Evolutionary conservation across 2,797 vertebrate genomes (phyloP), one percentile per base, ranked within the genome.

Genomic region (Decapterus maruadsi): DNA sequence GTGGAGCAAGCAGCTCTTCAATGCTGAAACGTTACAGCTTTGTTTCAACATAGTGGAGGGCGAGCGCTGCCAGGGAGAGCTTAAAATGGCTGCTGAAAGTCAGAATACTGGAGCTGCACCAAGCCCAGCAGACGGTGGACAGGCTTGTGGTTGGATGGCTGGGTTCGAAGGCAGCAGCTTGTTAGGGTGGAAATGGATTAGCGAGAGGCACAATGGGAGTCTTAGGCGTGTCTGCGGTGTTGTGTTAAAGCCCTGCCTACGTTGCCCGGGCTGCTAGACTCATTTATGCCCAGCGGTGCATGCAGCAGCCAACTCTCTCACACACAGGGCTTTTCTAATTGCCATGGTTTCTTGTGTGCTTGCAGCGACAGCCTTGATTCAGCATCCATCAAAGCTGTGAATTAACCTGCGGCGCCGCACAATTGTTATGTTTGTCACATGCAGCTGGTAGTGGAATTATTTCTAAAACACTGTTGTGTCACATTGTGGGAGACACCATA

Each of bases 181-280:
- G 92, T 94, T 94, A 94, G 90, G 85, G 89, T 92, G 90, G 92
- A 93, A 93, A 93, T 92, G 92, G 92, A 94, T 94, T 93, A 93
- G 88, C 71, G 74, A 75, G 75, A 77, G 87, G 90, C 91, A 93
- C 92, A 92, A 93, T 93, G 92, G 92, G 92, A 93, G 89, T 93
- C 89, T 93, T 90, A 92, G 90, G 91, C 92, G 84, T 93, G 91
- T 92, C 92, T 90, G 90, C 75, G 78, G 89, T 83, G 90, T 90
- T 89, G 89, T 90, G 88, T 93, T 92, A 89, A 91, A 93, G 88
- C 92, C 83, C 84, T 86, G 91, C 89, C 91, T 90, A 81, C 70
- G 89, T 92, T 87, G 85, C 82, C 89, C 38, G 67, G 87, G 87
- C 89, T 90, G 90, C 91, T 89, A 85, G 90, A 92, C 85, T 91